Percentiles rank a stretch among this genome's conserved stretches.
Conservation (phyloP, 2,888 invertebrate genomes). For the Philonicus albiceps region DNA sequence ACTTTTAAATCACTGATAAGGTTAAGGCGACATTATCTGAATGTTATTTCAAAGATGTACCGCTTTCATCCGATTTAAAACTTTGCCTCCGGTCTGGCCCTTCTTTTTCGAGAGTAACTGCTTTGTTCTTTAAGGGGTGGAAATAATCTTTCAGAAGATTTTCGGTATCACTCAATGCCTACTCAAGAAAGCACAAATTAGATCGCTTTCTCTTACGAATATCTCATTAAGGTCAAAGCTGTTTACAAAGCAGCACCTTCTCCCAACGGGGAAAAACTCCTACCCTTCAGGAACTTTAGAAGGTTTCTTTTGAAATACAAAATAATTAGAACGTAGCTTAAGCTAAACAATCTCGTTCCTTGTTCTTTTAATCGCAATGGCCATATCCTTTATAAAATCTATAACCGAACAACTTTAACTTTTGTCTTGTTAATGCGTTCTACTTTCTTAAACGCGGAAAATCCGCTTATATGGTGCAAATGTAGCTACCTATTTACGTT, state of each 20-base stretch:
- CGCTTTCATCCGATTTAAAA: not conserved
- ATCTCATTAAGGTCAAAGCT: not conserved
- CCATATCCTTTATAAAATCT: not conserved
- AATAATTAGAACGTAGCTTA: not conserved
- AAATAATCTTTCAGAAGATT: not conserved
- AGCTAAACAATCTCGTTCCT: not conserved
- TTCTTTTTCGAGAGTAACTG: not conserved
- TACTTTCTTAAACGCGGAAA: not conserved
- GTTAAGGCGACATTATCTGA: not conserved
- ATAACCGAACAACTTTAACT: not conserved
- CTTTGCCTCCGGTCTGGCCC: not conserved
- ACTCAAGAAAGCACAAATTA: not conserved
- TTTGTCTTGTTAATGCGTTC: not conserved
- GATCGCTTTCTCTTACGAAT: not conserved
- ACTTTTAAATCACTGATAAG: not conserved
- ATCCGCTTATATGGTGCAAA: not conserved
- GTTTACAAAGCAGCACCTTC: not conserved
- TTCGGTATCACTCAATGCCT: not conserved
- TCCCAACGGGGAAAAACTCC: not conserved
- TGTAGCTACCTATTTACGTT: not conserved
- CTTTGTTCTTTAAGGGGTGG: not conserved
- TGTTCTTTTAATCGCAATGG: not conserved
- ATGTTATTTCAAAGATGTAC: not conserved
- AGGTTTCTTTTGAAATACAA: not conserved
- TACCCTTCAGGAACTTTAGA: not conserved